Evolutionary conservation across 2,113 vertebrate species (phyloP).

Genomic region (Chauna torquata): DNA sequence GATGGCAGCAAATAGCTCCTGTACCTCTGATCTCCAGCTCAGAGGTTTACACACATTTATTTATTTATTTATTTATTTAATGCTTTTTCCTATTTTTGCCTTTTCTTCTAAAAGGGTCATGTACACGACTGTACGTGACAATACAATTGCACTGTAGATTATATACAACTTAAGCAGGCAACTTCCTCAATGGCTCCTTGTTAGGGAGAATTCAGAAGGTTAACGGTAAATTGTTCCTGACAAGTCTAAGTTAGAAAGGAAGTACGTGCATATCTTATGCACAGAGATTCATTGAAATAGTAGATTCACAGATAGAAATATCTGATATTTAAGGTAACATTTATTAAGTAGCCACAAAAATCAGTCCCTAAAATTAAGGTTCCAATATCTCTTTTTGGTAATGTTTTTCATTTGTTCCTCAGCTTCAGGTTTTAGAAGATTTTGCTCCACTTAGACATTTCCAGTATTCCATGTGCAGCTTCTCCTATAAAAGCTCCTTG

Average conservation of each 20-base stretch:
- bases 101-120: not conserved
- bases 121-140: not conserved
- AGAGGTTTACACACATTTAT: not conserved
- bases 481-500: not conserved
- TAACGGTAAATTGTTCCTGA: not conserved
- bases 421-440: not conserved
- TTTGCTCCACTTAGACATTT: not conserved
- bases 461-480: not conserved
- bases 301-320: not conserved
- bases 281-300: not conserved
- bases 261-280: too few relatives aligned
- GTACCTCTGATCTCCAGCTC: not conserved
- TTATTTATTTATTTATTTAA: not conserved
- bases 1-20: slow-evolving; percentile 55
- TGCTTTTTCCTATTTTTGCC: not conserved
- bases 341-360: not conserved
- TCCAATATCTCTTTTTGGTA: not conserved
- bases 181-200: not conserved
- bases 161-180: not conserved
- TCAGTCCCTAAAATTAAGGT: not conserved
- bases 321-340: not conserved
- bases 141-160: not conserved
- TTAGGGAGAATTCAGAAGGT: not conserved
- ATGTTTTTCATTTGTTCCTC: not conserved
- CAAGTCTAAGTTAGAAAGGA: not conserved